Base-by-base conservation (phyloP, 2,797 vertebrate genomes). In the Poeciliopsis gracilis region DNA sequence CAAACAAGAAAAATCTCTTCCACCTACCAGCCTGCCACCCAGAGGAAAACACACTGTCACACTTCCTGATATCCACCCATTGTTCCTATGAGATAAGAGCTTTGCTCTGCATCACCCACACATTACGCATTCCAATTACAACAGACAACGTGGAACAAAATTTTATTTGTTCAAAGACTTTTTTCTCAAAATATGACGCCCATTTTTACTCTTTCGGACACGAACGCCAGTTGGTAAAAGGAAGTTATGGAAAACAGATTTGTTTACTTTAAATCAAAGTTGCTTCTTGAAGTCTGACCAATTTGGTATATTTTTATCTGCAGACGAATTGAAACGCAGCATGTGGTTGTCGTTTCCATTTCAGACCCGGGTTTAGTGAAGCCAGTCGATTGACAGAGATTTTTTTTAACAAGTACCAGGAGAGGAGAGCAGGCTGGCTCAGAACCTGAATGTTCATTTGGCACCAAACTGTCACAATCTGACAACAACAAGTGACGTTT, bases 1-100 rank as follows among this genome's bases (percentile, higher is more conserved):
- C 33, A 70, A 57, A 80, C 33, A 75, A 45, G 47, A 11, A 57
- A 72, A 73, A 53, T 28, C 7, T n/a, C 23, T 74, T 53, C 47
- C 57, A 41, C 73, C 46, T 8, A 38, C 33, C 4, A 25, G 2
- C 33, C 72, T 53, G 1, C 49, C 66, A 28, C 70, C 72, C 73
- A 0, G 28, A 79, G 43, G 5, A 73, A 41, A 73, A 73, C 72
- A 72, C 18, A 51, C 72, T 47, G 47, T 51, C 72, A 51, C 46
- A 73, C 51, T n/a, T 55, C 33, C 49, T 36, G 16, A 18, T 72
- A 33, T 36, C 71, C 28, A 51, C 18, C 71, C 46, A 36, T 51
- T 72, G 45, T 72, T 49, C 9, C 6, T 12, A 72, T 72, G 13
- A 51, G 9, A 33, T 49, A 36, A 53, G 20, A 73, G 72, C 49